These are phyloP conservation scores for Diorhabda elongata DNA, from an alignment of 1,140 invertebrate genomes.

Conservation along the genomic window DNA sequence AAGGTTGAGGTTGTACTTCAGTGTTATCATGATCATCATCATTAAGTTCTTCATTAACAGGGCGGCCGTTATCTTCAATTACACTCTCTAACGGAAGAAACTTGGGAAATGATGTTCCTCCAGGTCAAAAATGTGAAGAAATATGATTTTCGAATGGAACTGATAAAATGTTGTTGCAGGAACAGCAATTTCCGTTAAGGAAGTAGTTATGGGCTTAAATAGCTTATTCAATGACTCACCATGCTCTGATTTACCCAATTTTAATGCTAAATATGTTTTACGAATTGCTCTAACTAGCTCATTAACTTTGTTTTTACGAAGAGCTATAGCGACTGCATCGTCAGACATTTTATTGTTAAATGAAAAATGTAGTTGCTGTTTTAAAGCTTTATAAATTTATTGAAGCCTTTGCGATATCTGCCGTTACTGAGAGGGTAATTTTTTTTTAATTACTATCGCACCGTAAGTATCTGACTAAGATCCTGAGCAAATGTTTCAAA, in stretches of 20 bases:
- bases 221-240: background rate
- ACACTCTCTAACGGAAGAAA: background rate
- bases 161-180: background rate
- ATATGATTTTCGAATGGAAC: background rate
- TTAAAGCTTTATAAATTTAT: background rate
- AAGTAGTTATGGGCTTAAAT: background rate
- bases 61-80: background rate
- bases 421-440: background rate
- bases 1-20: background rate
- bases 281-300: background rate
- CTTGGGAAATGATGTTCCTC: background rate
- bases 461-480: background rate
- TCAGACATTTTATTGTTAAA: background rate
- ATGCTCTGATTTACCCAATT: background rate
- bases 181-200: background rate
- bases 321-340: background rate
- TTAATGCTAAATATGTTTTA: conserved; percentile 5
- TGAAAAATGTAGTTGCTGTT: background rate
- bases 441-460: background rate
- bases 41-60: background rate
- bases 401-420: background rate
- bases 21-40: background rate
- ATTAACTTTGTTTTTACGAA: background rate
- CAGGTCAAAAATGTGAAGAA: background rate
- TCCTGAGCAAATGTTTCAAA: conserved; percentile 39